Base-by-base conservation (phyloP, 2,113 vertebrate genomes). In the Panthera uncia region DNA sequence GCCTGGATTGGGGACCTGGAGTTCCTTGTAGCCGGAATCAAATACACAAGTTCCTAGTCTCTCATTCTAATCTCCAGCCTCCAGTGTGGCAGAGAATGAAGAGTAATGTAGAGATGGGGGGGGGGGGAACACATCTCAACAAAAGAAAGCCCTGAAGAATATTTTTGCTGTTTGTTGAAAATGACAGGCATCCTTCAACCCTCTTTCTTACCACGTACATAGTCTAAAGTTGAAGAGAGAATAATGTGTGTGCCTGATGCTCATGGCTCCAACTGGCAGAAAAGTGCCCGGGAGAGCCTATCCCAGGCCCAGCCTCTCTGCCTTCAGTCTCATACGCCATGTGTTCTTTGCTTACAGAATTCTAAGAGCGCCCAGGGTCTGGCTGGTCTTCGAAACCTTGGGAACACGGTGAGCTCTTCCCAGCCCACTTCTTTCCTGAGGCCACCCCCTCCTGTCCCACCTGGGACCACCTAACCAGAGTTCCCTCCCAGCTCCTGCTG, bases 361-460 rank as follows among this genome's bases (percentile, higher is more conserved):
- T 99, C 99, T 96, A 99, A 99, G 99, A 99, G 97, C 0, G 98
- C 99, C 95, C 99, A 99, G 97, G 99, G 99, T 84, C 99, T 99
- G 98, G 99, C 99, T 2, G 99, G 99, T 52, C 98, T 99, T 92
- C 99, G 99, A 97, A 99, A 99, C 98, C 99, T 99, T 19, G 99
- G 99, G 45, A 99, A 99, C 98, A 99, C 99, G 29, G 99, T 99
- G 94, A 99, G 99, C 98, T 91, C 79, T 55, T 66, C 57, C 61
- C 63, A 74, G 57, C 36, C 92, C 45, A 14, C 7, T 27, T 69
- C 86, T 63, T 89, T 69, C 50, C 63, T 38, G 36, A 36, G 45
- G 31, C 21, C 63, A 61, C 29, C 14, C 57, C 45, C 31, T 79
- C 1, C 65, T 50, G 5, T 81, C 38, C 68, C 69, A 16, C 7